Conservation (phyloP, 2,113 vertebrate species). For the Gobiocypris rarus region DNA sequence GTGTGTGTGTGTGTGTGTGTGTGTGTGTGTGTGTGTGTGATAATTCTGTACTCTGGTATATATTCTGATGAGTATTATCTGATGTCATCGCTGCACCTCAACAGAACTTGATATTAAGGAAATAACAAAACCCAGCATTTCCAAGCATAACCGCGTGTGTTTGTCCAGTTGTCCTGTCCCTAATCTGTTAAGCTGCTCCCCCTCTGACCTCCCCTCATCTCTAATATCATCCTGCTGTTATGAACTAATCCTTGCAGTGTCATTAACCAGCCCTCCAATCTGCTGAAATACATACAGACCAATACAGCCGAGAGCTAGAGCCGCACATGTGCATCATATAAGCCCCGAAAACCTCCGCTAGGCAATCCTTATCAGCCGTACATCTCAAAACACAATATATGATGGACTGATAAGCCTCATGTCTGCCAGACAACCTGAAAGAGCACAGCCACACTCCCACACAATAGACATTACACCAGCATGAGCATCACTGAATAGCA, state of each 20-base stretch:
- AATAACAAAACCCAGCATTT: background rate
- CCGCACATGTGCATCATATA: background rate
- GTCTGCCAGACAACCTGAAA: background rate
- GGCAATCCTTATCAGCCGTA: background rate
- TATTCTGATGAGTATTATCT: background rate
- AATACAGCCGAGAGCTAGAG: conserved; percentile 24
- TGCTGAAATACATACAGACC: conserved; percentile 59
- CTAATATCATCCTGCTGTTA: conserved; percentile 53
- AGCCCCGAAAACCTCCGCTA: background rate
- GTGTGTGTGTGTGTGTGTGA: too few species aligned
- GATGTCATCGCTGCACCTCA: background rate
- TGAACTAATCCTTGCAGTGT: conserved; percentile 63
- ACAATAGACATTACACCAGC: background rate
- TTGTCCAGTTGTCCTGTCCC: conserved; percentile 1
- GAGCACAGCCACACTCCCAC: conserved; percentile 17
- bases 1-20: too few species aligned
- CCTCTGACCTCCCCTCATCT: conserved; percentile 24
- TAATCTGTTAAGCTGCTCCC: conserved; percentile 64
- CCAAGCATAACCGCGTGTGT: background rate
- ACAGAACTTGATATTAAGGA: background rate
- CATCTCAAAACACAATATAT: background rate
- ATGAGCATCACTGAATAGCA: background rate
- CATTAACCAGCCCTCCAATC: conserved; percentile 67
- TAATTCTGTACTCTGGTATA: too few species aligned
- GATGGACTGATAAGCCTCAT: conserved; percentile 1